phyloP scores from a whole-genome alignment of 1,140 invertebrate species.

The Drosophila erecta region DNA sequence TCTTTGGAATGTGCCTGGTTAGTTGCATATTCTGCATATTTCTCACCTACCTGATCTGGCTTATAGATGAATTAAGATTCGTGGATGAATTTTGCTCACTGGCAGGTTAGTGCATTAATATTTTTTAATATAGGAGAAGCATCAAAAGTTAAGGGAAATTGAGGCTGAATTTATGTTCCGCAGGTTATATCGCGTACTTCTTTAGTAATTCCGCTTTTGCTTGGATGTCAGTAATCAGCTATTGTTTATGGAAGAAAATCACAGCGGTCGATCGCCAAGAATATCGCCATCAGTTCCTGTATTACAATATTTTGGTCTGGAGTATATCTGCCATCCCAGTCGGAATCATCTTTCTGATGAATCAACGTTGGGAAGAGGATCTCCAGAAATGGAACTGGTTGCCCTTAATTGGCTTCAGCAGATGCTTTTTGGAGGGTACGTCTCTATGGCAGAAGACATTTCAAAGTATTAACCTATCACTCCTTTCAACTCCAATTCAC shows the following conservation, averaged over 20 bases:
- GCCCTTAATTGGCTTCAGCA: not conserved
- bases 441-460: not conserved
- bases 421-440: not conserved
- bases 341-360: not conserved
- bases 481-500: not conserved
- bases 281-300: not conserved
- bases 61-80: not conserved
- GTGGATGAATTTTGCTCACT: not conserved
- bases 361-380: not conserved
- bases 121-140: not conserved
- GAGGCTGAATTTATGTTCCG: not conserved
- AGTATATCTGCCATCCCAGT: not conserved
- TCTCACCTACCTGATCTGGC: not conserved
- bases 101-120: not conserved
- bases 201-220: not conserved
- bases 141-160: not conserved
- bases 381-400: not conserved
- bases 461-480: not conserved
- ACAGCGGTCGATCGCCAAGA: not conserved
- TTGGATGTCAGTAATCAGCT: not conserved
- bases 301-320: not conserved
- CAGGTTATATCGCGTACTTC: not conserved
- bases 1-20: not conserved
- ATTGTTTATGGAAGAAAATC: not conserved
- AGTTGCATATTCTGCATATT: not conserved